A percentile compares a stretch with the other conserved stretches of the same genome.
These are phyloP conservation scores for Eledone cirrhosa DNA, from an alignment of 2,888 invertebrate genomes.

Conservation along the genomic window DNA sequence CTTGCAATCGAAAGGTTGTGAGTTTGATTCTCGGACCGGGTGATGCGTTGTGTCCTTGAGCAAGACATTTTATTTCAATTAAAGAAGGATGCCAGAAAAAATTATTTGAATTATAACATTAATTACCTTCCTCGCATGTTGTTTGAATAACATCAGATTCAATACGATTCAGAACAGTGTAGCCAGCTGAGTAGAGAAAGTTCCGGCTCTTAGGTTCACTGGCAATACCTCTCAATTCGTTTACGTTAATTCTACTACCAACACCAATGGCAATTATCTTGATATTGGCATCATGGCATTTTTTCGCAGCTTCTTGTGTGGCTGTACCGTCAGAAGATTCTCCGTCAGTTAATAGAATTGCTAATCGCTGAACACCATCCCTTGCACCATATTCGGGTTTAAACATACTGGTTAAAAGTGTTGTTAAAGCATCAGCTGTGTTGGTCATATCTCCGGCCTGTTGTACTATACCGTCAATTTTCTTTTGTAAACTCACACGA, in stretches of 20 bases:
- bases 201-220: slow-evolving; percentile 45
- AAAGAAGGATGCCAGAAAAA: too few relatives aligned
- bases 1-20: too few relatives aligned
- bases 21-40: too few relatives aligned
- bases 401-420: slow-evolving; percentile 42
- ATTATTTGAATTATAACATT: too few relatives aligned
- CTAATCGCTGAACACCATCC: slow-evolving; percentile 46
- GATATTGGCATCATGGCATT: slow-evolving; percentile 45
- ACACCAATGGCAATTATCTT: slow-evolving; percentile 58
- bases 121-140: background rate
- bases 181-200: slow-evolving; percentile 49
- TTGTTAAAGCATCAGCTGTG: slow-evolving; percentile 44
- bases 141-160: background rate
- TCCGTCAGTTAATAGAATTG: slow-evolving; percentile 58
- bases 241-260: slow-evolving; percentile 44
- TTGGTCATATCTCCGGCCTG: slow-evolving; percentile 42
- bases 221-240: slow-evolving; percentile 52
- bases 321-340: slow-evolving; percentile 44
- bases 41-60: too few relatives aligned
- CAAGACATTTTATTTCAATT: too few relatives aligned
- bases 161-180: slow-evolving; percentile 41
- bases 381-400: slow-evolving; percentile 35
- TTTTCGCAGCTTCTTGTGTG: slow-evolving; percentile 46
- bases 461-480: slow-evolving; percentile 37
- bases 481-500: slow-evolving; percentile 37